Evolutionary conservation across 2,888 invertebrate species (phyloP).

Genomic region (Byasa hedistus): DNA sequence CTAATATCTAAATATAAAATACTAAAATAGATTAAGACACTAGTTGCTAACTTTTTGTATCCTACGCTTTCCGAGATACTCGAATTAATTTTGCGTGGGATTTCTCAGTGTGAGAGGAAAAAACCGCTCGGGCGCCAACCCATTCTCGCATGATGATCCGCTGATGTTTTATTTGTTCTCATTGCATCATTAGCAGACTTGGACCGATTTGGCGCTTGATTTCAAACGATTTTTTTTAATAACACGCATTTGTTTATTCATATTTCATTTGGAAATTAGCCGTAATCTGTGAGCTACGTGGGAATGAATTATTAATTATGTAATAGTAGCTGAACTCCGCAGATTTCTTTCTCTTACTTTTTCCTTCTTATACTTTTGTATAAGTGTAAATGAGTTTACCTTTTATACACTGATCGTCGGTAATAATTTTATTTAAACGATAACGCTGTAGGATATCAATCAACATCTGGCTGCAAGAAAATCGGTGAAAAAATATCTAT

Average conservation of each 20-base stretch:
- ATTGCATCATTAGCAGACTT: slow-evolving; percentile 19
- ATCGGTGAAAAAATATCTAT: no score
- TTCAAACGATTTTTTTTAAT: slow-evolving; percentile 2
- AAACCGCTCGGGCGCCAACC: background rate
- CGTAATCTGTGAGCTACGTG: background rate
- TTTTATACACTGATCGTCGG: no score
- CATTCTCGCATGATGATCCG: background rate
- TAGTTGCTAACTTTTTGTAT: background rate
- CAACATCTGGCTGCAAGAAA: no score
- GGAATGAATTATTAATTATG: background rate
- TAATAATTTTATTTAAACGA: no score
- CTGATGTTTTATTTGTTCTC: slow-evolving; percentile 12
- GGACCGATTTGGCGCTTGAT: slow-evolving; percentile 4
- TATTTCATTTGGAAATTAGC: background rate
- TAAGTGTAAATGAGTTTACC: no score
- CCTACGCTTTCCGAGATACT: background rate
- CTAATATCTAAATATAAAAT: no score
- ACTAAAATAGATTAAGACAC: background rate
- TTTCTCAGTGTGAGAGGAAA: background rate
- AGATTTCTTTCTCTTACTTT: no score
- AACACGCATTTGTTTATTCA: background rate
- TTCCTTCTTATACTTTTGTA: no score
- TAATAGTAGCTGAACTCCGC: background rate
- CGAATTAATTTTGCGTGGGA: background rate
- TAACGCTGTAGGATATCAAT: no score